phyloP scores from a whole-genome alignment of 2,113 vertebrate species.

The Cololabis saira region DNA sequence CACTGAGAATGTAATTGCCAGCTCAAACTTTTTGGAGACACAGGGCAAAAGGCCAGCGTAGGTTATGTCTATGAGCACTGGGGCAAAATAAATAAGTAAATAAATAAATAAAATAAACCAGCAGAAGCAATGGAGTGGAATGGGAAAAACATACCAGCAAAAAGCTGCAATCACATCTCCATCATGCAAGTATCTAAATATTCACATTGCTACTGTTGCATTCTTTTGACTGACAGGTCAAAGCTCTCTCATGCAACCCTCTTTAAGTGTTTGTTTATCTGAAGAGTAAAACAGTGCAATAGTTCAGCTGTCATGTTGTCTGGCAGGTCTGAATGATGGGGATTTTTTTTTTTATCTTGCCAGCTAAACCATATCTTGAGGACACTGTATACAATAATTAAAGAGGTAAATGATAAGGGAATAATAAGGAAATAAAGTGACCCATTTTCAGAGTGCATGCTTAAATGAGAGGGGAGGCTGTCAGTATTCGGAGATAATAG shows the following conservation, averaged over 20 bases:
- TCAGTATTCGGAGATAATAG: constrained; percentile 5
- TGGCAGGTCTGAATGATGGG: constrained; percentile 24
- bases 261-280: constrained; percentile 34
- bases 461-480: constrained; percentile 9
- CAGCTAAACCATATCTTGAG: constrained; percentile 53
- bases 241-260: background rate
- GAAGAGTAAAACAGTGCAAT: constrained; percentile 21
- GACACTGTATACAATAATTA: constrained; percentile 58
- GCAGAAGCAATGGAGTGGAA: constrained; percentile 18
- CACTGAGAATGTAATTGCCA: constrained; percentile 51
- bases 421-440: constrained; percentile 58
- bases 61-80: constrained; percentile 54
- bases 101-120: constrained; percentile 41
- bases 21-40: constrained; percentile 53
- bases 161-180: constrained; percentile 1
- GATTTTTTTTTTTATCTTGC: constrained; percentile 61
- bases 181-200: constrained; percentile 27
- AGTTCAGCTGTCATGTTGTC: constrained; percentile 37
- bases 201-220: background rate
- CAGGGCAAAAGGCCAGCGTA: constrained; percentile 50
- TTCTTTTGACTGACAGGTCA: constrained; percentile 30
- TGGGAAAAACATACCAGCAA: background rate
- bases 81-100: constrained; percentile 31
- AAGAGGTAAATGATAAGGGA: constrained; percentile 56
- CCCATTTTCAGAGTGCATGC: constrained; percentile 31